These are phyloP conservation scores for Micronycteris hirsuta DNA, from an alignment of 2,113 vertebrate genomes.

Conservation along the genomic window DNA sequence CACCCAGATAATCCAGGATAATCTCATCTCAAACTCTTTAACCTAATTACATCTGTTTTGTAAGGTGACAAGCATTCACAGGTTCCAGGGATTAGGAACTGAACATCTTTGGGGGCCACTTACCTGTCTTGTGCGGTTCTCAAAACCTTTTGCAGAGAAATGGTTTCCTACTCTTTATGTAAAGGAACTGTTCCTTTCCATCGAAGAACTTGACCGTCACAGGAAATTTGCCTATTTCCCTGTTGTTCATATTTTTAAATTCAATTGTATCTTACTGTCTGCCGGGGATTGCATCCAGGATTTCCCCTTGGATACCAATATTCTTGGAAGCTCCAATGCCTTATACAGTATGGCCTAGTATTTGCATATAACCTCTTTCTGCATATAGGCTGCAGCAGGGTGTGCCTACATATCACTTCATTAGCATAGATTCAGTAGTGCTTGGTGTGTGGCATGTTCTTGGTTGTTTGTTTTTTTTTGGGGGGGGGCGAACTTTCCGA, in stretches of 20 bases:
- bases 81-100: background rate
- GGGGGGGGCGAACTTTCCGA: background rate
- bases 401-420: background rate
- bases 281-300: background rate
- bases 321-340: background rate
- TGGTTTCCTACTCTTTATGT: background rate
- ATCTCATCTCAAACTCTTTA: background rate
- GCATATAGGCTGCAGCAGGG: no score
- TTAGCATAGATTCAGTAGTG: background rate
- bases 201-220: background rate
- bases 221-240: background rate
- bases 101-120: background rate
- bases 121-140: background rate
- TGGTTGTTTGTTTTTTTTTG: no score
- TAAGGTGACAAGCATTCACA: background rate
- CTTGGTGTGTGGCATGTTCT: background rate
- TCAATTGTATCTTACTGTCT: background rate
- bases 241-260: background rate
- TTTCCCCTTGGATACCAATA: background rate
- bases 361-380: background rate
- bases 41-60: background rate
- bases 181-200: background rate
- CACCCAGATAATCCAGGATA: background rate
- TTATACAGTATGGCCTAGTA: background rate
- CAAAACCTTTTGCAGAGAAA: constrained; percentile 1